These are phyloP conservation scores for Aurelia aurita DNA, from an alignment of 30 jellyfish, hydroid and myxozoan species.

Conservation along the genomic window DNA sequence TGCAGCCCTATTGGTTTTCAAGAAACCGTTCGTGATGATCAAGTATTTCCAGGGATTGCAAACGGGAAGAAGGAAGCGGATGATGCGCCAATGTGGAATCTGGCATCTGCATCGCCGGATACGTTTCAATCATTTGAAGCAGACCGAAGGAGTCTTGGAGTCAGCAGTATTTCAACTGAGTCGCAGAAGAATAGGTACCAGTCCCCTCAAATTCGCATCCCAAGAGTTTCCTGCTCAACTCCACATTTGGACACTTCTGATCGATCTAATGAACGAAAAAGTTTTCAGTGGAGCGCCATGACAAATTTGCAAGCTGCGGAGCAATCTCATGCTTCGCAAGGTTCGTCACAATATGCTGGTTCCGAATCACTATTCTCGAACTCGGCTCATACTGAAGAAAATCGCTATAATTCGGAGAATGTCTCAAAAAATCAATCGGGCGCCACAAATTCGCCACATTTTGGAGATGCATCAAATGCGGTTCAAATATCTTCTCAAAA, in stretches of 20 bases:
- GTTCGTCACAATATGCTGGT: neutral
- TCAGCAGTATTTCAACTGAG: no score
- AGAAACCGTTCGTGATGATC: neutral
- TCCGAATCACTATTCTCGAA: slow-evolving; percentile 40
- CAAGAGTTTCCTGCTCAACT: neutral
- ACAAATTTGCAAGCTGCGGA: neutral
- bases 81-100: no score
- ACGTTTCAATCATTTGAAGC: neutral
- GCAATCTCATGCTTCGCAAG: slow-evolving; percentile 19
- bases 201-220: neutral
- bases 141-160: neutral
- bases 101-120: neutral
- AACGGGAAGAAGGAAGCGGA: no score
- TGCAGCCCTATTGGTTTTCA: slow-evolving; percentile 41
- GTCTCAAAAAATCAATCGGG: no score
- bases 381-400: slow-evolving; percentile 15
- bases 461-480: neutral
- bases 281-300: slow-evolving; percentile 9
- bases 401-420: neutral
- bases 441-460: no score
- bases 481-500: neutral
- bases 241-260: neutral
- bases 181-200: no score
- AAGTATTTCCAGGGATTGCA: no score
- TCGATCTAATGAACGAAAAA: neutral